These are phyloP conservation scores for Lipophrys pholis DNA, from an alignment of 2,113 vertebrate species.

Conservation along the genomic window DNA sequence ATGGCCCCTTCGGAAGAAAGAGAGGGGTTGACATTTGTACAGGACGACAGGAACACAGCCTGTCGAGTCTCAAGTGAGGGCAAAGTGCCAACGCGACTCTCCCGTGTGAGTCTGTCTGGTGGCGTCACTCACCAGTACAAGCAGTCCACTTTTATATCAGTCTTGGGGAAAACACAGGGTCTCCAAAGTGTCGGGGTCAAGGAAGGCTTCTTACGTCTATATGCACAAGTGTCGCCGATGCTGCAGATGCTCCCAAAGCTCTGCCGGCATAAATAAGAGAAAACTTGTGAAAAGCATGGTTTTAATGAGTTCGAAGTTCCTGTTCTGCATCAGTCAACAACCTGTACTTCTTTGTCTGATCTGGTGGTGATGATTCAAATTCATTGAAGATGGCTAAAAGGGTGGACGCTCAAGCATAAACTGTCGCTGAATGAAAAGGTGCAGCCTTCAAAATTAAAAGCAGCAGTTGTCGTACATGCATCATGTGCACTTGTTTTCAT, in stretches of 20 bases:
- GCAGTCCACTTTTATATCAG: not conserved
- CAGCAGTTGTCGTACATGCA: too few species aligned
- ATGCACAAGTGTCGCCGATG: not conserved
- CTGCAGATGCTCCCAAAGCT: not conserved
- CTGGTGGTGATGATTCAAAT: too few species aligned
- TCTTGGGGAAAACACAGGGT: not conserved
- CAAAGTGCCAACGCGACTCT: not conserved
- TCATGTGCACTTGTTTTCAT: too few species aligned
- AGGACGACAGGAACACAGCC: constrained; percentile 26
- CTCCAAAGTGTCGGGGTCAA: not conserved
- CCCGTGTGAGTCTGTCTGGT: not conserved
- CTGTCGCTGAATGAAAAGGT: too few species aligned
- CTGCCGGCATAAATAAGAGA: not conserved
- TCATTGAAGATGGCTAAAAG: too few species aligned
- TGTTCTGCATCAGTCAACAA: too few species aligned
- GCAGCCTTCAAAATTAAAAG: too few species aligned
- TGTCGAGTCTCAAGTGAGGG: constrained; percentile 17
- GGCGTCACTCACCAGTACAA: not conserved
- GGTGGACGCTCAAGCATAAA: too few species aligned
- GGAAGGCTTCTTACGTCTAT: not conserved
- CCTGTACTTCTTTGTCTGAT: too few species aligned
- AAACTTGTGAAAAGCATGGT: too few species aligned
- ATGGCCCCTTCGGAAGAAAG: constrained; percentile 33
- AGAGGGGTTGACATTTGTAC: constrained; percentile 30
- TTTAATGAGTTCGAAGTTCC: too few species aligned